These are phyloP conservation scores for Mesorhabditis spiculigera DNA, from an alignment of 2,888 invertebrate species.

Conservation along the genomic window DNA sequence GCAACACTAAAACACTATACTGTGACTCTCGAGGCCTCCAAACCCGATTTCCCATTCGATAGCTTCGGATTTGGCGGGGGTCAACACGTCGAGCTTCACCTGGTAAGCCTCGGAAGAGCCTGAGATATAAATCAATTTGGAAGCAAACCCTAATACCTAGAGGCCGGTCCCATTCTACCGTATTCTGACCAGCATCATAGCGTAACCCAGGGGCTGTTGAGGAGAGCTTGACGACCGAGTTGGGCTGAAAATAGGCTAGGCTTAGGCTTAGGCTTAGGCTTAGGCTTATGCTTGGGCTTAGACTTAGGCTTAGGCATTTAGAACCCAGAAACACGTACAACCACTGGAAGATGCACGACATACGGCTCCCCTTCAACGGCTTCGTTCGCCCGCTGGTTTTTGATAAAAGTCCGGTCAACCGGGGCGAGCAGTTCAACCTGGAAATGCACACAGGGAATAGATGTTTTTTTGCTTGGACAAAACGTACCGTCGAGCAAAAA, in stretches of 20 bases:
- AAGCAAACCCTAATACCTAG: background rate
- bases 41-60: no score
- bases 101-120: no score
- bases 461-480: no score
- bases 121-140: no score
- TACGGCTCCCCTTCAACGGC: conserved; percentile 41
- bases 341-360: conserved; percentile 36
- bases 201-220: conserved; percentile 5
- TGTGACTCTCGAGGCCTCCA: no score
- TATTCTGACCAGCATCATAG: background rate
- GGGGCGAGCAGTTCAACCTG: conserved; percentile 23
- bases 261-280: no score
- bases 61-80: no score
- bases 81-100: no score
- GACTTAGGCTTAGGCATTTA: no score
- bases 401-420: conserved; percentile 28
- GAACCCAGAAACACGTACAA: no score
- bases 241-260: background rate
- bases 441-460: no score
- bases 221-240: background rate
- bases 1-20: background rate
- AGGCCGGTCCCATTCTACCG: background rate
- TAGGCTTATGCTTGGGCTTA: no score
- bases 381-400: conserved; percentile 31
- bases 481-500: conserved; percentile 21